phyloP scores from a whole-genome alignment of 53 echinoderm and acorn worm genomes.

The Astropecten irregularis region DNA sequence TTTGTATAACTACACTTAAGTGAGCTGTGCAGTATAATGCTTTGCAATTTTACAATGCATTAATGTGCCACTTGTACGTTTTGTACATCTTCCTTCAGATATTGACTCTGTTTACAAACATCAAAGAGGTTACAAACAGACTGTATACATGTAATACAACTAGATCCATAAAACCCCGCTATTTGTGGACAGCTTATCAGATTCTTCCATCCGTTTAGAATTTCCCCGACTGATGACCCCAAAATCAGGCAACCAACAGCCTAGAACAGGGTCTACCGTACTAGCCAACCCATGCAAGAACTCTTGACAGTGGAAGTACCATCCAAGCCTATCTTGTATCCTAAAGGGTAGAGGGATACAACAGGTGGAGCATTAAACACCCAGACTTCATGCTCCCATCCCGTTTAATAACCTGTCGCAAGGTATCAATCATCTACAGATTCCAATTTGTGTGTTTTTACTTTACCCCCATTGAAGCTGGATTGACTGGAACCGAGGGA shows the following conservation, averaged over 20 bases:
- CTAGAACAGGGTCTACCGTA: too few species aligned
- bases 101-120: too few species aligned
- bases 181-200: conserved; percentile 6
- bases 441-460: not conserved
- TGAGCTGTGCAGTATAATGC: too few species aligned
- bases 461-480: not conserved
- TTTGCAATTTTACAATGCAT: too few species aligned
- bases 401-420: not conserved
- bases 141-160: too few species aligned
- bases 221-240: not conserved
- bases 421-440: conserved; percentile 31
- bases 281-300: too few species aligned
- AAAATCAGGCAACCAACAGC: too few species aligned
- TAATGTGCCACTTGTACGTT: too few species aligned
- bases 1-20: too few species aligned
- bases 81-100: too few species aligned
- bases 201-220: not conserved
- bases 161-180: too few species aligned
- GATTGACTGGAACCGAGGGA: not conserved
- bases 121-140: too few species aligned
- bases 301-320: not conserved
- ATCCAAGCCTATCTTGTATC: not conserved
- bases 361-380: conserved; percentile 16
- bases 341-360: not conserved
- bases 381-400: not conserved